Percentiles rank a stretch among this genome's conserved stretches.
These are phyloP conservation scores for Electrona antarctica DNA, from an alignment of 2,113 vertebrate species.

Conservation along the genomic window DNA sequence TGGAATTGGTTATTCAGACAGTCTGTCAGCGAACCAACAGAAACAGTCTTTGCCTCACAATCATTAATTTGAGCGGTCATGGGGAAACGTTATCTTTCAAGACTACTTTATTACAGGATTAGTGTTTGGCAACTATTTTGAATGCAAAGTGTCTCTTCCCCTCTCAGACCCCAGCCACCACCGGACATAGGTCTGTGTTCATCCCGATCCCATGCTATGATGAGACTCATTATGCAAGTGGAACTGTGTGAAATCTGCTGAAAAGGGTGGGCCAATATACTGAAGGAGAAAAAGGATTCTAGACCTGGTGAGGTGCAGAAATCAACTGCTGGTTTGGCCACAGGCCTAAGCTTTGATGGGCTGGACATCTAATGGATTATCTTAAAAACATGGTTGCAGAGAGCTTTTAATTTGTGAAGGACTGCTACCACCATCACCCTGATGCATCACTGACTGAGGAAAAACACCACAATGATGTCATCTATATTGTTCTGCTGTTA, in stretches of 20 bases:
- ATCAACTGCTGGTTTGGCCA: neutral
- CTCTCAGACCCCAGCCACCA: slow-evolving; percentile 57
- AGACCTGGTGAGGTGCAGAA: slow-evolving; percentile 16
- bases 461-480: neutral
- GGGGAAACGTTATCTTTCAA: neutral
- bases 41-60: slow-evolving; percentile 7
- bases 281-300: slow-evolving; percentile 7
- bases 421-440: neutral
- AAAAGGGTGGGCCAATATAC: neutral
- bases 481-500: neutral
- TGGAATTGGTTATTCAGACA: slow-evolving; percentile 10
- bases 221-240: slow-evolving; percentile 28
- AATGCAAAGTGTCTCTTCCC: slow-evolving; percentile 66
- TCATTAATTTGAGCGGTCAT: neutral
- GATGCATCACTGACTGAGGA: neutral
- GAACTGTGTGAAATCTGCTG: slow-evolving; percentile 13
- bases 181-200: slow-evolving; percentile 30
- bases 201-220: slow-evolving; percentile 31
- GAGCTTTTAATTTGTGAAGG: neutral
- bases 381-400: neutral
- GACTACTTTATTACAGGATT: neutral
- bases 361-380: slow-evolving; percentile 14
- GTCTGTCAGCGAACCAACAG: slow-evolving; percentile 15
- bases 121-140: slow-evolving; percentile 22
- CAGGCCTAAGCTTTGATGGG: slow-evolving; percentile 1